Percentiles rank a stretch among this genome's conserved stretches.
These are phyloP conservation scores for Lycaena phlaeas DNA, from an alignment of 2,888 invertebrate genomes.

Conservation along the genomic window DNA sequence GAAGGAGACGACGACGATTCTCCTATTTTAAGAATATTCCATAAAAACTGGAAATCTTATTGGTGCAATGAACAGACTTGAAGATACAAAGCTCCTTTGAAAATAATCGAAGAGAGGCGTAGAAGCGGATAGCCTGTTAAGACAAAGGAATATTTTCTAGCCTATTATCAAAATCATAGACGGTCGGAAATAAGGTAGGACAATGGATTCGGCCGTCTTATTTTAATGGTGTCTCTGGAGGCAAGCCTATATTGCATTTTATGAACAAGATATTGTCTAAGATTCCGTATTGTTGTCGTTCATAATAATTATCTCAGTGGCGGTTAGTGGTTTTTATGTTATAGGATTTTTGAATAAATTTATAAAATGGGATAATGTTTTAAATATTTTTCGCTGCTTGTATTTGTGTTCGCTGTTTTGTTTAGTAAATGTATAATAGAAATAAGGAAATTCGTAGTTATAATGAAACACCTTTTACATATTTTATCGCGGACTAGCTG, in stretches of 20 bases:
- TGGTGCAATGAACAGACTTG: slow-evolving; percentile 12
- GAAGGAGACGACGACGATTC: no score
- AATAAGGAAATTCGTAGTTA: no score
- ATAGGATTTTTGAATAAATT: not conserved
- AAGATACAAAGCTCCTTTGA: slow-evolving; percentile 19
- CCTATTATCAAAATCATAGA: slow-evolving; percentile 70
- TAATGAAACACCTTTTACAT: no score
- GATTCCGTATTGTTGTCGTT: slow-evolving; percentile 34
- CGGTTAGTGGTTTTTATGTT: not conserved
- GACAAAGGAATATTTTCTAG: slow-evolving; percentile 70
- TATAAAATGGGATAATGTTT: no score
- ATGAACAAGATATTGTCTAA: slow-evolving; percentile 42
- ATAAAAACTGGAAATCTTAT: not conserved
- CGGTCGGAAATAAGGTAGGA: slow-evolving; percentile 40
- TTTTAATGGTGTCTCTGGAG: slow-evolving; percentile 56
- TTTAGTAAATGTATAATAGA: no score
- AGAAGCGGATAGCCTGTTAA: slow-evolving; percentile 49
- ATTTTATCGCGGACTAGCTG: no score
- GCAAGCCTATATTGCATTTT: slow-evolving; percentile 50
- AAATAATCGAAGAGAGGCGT: slow-evolving; percentile 54
- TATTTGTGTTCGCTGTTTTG: no score
- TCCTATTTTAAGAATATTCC: not conserved
- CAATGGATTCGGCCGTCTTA: slow-evolving; percentile 49
- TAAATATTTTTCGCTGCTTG: no score
- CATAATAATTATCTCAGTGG: slow-evolving; percentile 25